Evolutionary conservation across 2,113 vertebrate species (phyloP).

Genomic region (Scomber scombrus): DNA sequence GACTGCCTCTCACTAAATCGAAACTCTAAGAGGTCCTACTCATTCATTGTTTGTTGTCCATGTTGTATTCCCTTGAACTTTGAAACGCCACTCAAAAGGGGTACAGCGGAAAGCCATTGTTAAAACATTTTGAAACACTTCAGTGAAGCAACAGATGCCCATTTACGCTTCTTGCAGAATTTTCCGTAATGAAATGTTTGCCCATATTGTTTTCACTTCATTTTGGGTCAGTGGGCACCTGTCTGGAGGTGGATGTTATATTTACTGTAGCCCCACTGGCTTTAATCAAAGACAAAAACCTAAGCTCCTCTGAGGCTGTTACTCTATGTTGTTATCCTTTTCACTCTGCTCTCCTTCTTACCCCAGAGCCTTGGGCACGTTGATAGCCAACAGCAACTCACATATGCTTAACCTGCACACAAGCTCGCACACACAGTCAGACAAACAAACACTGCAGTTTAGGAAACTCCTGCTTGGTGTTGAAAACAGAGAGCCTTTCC

Average conservation of each 20-base stretch:
- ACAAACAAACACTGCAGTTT: conserved; percentile 28
- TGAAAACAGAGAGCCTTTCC: conserved; percentile 38
- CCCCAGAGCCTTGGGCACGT: conserved; percentile 36
- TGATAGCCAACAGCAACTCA: conserved; percentile 49
- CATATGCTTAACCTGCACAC: conserved; percentile 18
- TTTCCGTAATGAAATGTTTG: conserved; percentile 35
- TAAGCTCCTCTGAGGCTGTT: conserved; percentile 37
- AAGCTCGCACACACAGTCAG: conserved; percentile 7
- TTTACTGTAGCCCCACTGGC: conserved; percentile 52
- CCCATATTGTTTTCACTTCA: conserved; percentile 36
- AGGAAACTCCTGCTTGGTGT: conserved; percentile 45
- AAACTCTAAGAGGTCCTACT: conserved; percentile 11
- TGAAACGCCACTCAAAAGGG: conserved; percentile 18
- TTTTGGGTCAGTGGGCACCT: no score
- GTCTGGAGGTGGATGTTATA: conserved; percentile 57
- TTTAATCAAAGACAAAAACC: conserved; percentile 58
- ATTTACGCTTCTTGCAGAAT: not conserved
- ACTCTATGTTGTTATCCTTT: conserved; percentile 38
- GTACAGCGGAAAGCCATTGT: conserved; percentile 29
- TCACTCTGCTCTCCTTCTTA: conserved; percentile 46
- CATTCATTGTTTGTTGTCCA: conserved; percentile 40
- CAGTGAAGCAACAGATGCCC: not conserved
- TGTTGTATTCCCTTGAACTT: conserved; percentile 47
- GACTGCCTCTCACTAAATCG: not conserved
- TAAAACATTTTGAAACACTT: conserved; percentile 32